phyloP scores from a whole-genome alignment of 2,888 invertebrate species.

The Scaeva pyrastri region DNA sequence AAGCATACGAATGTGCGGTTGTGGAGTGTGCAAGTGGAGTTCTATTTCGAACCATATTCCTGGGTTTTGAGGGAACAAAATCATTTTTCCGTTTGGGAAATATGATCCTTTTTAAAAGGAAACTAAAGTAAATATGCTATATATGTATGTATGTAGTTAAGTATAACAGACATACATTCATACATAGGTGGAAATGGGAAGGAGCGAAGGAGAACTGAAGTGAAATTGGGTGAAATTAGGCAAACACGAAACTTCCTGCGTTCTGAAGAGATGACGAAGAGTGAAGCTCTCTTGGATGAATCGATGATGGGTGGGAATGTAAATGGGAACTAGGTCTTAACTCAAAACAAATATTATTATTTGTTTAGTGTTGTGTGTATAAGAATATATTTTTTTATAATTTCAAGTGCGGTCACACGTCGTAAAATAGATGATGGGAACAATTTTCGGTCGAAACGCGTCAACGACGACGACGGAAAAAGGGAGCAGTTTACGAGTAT shows the following conservation, averaged over 20 bases:
- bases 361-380: constrained; percentile 5
- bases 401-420: too few relatives aligned
- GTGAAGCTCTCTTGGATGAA: background rate
- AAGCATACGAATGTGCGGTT: constrained; percentile 47
- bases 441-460: too few relatives aligned
- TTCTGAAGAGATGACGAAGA: constrained; percentile 11
- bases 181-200: too few relatives aligned
- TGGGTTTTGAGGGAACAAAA: constrained; percentile 25
- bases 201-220: background rate
- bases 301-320: constrained; percentile 21
- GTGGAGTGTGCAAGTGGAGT: constrained; percentile 22
- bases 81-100: constrained; percentile 35
- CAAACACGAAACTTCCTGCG: constrained; percentile 33
- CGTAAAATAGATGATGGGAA: too few relatives aligned
- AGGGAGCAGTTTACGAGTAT: too few relatives aligned
- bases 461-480: too few relatives aligned
- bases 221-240: constrained; percentile 41
- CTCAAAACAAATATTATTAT: background rate
- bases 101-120: constrained; percentile 36
- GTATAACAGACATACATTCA: too few relatives aligned
- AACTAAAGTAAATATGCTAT: background rate
- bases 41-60: background rate
- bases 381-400: background rate
- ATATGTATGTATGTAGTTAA: background rate
- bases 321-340: constrained; percentile 3